Evolutionary conservation across 1,140 invertebrate species (phyloP).

Genomic region (Adoxophyes honmai): DNA sequence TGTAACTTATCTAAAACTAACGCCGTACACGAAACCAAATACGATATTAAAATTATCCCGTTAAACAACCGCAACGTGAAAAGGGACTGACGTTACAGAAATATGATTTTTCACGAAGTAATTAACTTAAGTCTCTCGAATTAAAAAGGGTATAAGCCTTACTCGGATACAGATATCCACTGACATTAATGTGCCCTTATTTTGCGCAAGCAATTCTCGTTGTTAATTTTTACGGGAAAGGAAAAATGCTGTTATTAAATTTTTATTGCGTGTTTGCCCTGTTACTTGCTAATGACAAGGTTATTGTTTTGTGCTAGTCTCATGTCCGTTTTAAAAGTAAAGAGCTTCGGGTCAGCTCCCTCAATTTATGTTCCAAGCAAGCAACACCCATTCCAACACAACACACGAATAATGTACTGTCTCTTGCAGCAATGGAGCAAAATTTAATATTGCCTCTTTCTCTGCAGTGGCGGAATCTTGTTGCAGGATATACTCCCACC

Average conservation of each 20-base stretch:
- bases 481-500: no score
- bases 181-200: no score
- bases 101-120: not conserved
- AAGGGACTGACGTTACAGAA: conserved; percentile 1
- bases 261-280: no score
- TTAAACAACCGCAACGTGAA: not conserved
- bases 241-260: no score
- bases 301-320: no score
- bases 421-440: not conserved
- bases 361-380: not conserved
- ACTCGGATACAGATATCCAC: no score
- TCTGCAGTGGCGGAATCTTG: no score
- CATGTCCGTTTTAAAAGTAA: no score
- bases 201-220: no score
- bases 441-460: no score
- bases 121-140: not conserved
- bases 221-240: no score
- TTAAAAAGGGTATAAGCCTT: not conserved
- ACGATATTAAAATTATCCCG: not conserved
- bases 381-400: not conserved
- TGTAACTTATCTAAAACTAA: not conserved
- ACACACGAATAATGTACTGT: not conserved
- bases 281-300: no score
- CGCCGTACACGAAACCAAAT: not conserved
- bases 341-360: not conserved